Conservation (phyloP, 2,888 invertebrate genomes). For the Buathra laborator region DNA sequence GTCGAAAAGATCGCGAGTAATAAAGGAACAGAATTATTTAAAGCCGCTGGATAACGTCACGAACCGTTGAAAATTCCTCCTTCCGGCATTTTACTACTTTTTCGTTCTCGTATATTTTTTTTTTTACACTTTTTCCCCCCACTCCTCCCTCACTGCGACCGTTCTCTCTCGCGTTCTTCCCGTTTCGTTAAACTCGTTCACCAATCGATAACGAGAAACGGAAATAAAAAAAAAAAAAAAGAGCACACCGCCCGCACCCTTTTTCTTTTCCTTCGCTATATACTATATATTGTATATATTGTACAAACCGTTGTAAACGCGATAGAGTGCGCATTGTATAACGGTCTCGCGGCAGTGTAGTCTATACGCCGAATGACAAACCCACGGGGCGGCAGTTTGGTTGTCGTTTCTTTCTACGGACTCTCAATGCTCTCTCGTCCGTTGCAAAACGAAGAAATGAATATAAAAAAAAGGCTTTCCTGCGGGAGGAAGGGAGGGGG, state of each 20-base stretch:
- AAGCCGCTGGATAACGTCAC: slow-evolving; percentile 39
- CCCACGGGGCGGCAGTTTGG: slow-evolving; percentile 7
- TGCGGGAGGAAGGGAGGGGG: slow-evolving; percentile 31
- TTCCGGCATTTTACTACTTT: slow-evolving; percentile 67
- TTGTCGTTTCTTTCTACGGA: slow-evolving; percentile 25
- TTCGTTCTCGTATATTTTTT: slow-evolving; percentile 43
- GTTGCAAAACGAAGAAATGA: slow-evolving; percentile 37
- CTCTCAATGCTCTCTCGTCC: slow-evolving; percentile 22
- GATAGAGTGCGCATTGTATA: slow-evolving; percentile 11
- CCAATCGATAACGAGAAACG: slow-evolving; percentile 61
- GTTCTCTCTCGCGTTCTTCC: slow-evolving; percentile 35
- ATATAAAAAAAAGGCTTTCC: slow-evolving; percentile 23
- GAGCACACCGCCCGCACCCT: slow-evolving; percentile 40
- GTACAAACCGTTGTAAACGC: neutral
- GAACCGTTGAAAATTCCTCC: slow-evolving; percentile 58
- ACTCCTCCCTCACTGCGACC: slow-evolving; percentile 37
- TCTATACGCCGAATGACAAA: neutral
- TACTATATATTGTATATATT: slow-evolving; percentile 1
- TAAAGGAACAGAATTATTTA: slow-evolving; percentile 32
- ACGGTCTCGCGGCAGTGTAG: neutral
- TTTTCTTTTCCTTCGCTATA: slow-evolving; percentile 31
- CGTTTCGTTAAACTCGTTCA: slow-evolving; percentile 45
- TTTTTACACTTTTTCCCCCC: slow-evolving; percentile 29
- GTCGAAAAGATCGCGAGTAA: slow-evolving; percentile 6
- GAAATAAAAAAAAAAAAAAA: slow-evolving; percentile 51